phyloP scores from a whole-genome alignment of 2,113 vertebrate genomes.

The Engraulis encrasicolus region DNA sequence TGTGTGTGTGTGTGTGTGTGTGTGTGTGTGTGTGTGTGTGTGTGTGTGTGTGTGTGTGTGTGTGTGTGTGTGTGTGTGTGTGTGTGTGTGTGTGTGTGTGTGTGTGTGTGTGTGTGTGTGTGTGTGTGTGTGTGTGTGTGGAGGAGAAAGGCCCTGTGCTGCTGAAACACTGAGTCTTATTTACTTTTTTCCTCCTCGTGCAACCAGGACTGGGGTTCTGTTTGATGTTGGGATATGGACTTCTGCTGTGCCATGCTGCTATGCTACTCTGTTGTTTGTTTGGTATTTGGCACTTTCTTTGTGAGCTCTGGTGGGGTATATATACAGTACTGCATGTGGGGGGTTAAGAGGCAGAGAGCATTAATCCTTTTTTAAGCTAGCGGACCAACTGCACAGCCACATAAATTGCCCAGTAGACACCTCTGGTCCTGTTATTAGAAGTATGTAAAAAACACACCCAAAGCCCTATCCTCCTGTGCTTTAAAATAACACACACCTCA shows the following conservation, averaged over 20 bases:
- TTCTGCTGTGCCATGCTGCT: no score
- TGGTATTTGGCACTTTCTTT: not conserved
- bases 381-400: not conserved
- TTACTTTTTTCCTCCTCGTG: not conserved
- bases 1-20: no score
- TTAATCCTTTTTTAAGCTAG: no score
- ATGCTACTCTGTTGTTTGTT: not conserved
- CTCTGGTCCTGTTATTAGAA: not conserved
- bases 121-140: no score
- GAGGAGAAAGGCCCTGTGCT: not conserved
- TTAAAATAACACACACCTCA: not conserved
- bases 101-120: no score
- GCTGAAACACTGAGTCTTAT: not conserved
- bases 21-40: no score
- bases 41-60: no score
- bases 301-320: constrained; percentile 1
- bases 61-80: no score
- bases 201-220: not conserved
- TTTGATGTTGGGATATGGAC: not conserved
- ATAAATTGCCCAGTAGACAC: not conserved
- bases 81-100: no score
- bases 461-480: not conserved
- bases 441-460: not conserved
- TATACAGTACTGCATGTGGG: not conserved
- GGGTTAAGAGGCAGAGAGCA: not conserved